Base-by-base conservation (phyloP, 2,113 vertebrate genomes). In the Zeus faber region DNA sequence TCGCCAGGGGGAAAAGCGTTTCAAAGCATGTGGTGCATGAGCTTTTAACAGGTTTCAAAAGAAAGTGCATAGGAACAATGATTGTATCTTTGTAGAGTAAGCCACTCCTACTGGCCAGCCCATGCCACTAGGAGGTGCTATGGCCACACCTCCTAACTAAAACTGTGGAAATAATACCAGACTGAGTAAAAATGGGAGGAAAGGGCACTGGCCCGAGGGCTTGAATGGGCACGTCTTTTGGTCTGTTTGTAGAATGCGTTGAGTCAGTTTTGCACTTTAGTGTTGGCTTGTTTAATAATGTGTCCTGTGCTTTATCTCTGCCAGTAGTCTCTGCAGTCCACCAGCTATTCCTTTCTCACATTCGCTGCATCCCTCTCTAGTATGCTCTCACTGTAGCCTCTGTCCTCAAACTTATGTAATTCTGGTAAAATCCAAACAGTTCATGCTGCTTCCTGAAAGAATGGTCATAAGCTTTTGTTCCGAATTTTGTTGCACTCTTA, bases 111-210 rank as follows among this genome's bases (percentile, higher is more conserved):
- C 48, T 74, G 62, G 49, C 69, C 49, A 16, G 21, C 26, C 22
- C 37, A 50, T 74, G 39, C 81, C 81, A 86, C 79, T 60, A 81
- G 81, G 81, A 77, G 81, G 75, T 77, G 77, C 75, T 65, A 51
- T 68, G 77, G 55, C 53, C 70, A 68, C 76, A 77, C 63, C 77
- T 65, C 49, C 24, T 41, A 24, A 10, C 5, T 27, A 20, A 43
- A 45, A 24, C 13, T 40, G 31, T 43, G 13, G 55, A 62, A 71
- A 68, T 77, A n/a, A 37, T 13, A 14, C 33, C 31, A 2, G n/a
- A n/a, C n/a, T n/a, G n/a, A n/a, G n/a, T n/a, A n/a, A n/a, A n/a
- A n/a, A n/a, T n/a, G n/a, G n/a, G n/a, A n/a, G n/a, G n/a, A n/a
- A n/a, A n/a, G n/a, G n/a, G n/a, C n/a, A n/a, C n/a, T n/a, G n/a